These are phyloP conservation scores for Zaprionus nigranus DNA, from an alignment of 1,140 invertebrate species.

Conservation along the genomic window DNA sequence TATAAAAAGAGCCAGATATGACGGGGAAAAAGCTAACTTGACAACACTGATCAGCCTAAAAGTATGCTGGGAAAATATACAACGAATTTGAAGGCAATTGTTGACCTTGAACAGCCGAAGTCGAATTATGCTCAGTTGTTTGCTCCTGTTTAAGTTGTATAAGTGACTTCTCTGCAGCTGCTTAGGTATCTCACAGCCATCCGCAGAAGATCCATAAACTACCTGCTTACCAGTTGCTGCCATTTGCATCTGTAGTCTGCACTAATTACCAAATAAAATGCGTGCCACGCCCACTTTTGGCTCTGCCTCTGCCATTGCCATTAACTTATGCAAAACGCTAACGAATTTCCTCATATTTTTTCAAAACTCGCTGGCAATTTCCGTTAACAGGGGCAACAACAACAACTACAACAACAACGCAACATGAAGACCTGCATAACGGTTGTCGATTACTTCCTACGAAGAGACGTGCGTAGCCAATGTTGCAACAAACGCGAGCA, in stretches of 20 bases:
- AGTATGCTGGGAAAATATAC: neutral
- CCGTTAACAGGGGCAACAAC: slow-evolving; percentile 51
- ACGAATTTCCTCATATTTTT: slow-evolving; percentile 70
- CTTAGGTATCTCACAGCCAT: no score
- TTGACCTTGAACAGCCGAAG: slow-evolving; percentile 10
- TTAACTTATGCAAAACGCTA: slow-evolving; percentile 57
- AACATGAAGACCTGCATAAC: slow-evolving; percentile 51
- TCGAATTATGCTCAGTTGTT: no score
- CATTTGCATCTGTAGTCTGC: neutral
- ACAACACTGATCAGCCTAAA: neutral
- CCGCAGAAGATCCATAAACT: no score
- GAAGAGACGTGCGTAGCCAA: slow-evolving; percentile 50
- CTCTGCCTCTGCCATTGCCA: slow-evolving; percentile 7
- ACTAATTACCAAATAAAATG: slow-evolving; percentile 31
- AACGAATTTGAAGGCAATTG: neutral
- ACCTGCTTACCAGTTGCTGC: neutral
- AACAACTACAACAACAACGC: slow-evolving; percentile 3
- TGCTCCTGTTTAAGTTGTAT: slow-evolving; percentile 14
- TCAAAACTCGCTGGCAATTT: slow-evolving; percentile 58
- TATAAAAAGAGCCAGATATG: no score
- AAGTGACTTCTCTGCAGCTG: neutral
- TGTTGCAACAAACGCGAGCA: slow-evolving; percentile 74
- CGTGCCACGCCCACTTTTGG: slow-evolving; percentile 4
- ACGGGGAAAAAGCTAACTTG: no score
- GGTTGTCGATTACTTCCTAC: slow-evolving; percentile 68